A percentile compares a stretch with the other conserved stretches of the same genome.
Conservation (phyloP, 2,888 invertebrate species). For the Isotomurus palustris region DNA sequence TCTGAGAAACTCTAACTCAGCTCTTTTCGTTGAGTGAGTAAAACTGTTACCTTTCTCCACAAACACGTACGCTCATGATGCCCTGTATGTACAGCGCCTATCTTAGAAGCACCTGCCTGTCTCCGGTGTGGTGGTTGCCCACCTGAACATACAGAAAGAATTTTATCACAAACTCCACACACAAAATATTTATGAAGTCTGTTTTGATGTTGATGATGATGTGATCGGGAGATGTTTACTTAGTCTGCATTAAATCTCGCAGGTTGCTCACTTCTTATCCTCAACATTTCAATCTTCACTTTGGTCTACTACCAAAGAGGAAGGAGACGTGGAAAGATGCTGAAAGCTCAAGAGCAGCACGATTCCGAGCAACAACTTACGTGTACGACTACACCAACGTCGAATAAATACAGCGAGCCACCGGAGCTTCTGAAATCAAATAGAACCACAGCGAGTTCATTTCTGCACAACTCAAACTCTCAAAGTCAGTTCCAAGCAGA, state of each 20-base stretch:
- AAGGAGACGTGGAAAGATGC: constrained; percentile 70
- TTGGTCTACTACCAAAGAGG: constrained; percentile 77
- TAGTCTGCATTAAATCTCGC: neutral
- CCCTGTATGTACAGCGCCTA: too few species aligned
- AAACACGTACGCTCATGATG: too few species aligned
- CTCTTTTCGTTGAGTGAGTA: too few species aligned
- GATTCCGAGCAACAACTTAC: neutral
- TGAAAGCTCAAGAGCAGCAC: constrained; percentile 62
- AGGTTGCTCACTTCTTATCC: constrained; percentile 71
- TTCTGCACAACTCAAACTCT: constrained; percentile 26
- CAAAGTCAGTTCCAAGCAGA: constrained; percentile 29
- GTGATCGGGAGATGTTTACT: neutral
- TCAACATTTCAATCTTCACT: constrained; percentile 77
- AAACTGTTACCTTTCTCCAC: too few species aligned
- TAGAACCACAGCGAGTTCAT: constrained; percentile 38
- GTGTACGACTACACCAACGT: neutral
- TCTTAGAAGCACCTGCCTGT: too few species aligned
- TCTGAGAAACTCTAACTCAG: too few species aligned
- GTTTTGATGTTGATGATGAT: too few species aligned
- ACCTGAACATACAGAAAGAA: too few species aligned
- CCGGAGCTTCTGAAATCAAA: constrained; percentile 43
- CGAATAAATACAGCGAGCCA: constrained; percentile 37
- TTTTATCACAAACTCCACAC: too few species aligned
- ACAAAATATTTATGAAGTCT: too few species aligned
- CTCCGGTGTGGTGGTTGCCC: too few species aligned